phyloP scores from a whole-genome alignment of 2,888 invertebrate genomes.

The Chloroclysta siterata region DNA sequence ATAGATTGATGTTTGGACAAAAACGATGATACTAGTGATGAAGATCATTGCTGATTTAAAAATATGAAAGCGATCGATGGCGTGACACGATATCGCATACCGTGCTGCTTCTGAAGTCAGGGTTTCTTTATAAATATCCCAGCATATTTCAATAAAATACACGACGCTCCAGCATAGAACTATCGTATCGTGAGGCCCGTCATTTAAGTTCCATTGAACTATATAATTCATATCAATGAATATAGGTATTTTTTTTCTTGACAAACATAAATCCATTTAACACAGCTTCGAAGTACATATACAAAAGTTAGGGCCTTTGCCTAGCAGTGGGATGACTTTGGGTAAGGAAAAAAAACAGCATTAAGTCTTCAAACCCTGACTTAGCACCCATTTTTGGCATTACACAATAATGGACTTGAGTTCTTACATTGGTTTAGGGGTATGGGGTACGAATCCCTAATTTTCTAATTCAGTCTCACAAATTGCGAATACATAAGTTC shows the following conservation, averaged over 20 bases:
- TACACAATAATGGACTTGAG: constrained; percentile 32
- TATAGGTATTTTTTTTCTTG: too few relatives aligned
- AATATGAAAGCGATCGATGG: not conserved
- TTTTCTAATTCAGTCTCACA: constrained; percentile 81
- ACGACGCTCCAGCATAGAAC: too few relatives aligned
- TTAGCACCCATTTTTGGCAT: constrained; percentile 15
- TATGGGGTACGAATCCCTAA: constrained; percentile 62
- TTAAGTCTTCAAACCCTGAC: not conserved
- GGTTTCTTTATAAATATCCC: constrained; percentile 2
- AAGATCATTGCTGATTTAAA: not conserved
- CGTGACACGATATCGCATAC: not conserved
- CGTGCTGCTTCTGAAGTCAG: constrained; percentile 3
- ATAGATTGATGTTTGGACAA: not conserved
- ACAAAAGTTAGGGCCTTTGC: too few relatives aligned
- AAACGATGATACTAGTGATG: not conserved
- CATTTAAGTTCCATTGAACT: too few relatives aligned
- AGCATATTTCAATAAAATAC: too few relatives aligned
- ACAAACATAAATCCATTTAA: too few relatives aligned
- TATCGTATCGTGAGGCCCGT: too few relatives aligned
- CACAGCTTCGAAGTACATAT: too few relatives aligned
- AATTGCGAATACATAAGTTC: constrained; percentile 75
- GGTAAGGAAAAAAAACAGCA: not conserved
- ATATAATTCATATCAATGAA: too few relatives aligned
- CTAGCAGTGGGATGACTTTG: too few relatives aligned
- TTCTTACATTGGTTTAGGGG: constrained; percentile 51